Conservation (phyloP, 2,113 vertebrate genomes). For the Prochilodus magdalenae region DNA sequence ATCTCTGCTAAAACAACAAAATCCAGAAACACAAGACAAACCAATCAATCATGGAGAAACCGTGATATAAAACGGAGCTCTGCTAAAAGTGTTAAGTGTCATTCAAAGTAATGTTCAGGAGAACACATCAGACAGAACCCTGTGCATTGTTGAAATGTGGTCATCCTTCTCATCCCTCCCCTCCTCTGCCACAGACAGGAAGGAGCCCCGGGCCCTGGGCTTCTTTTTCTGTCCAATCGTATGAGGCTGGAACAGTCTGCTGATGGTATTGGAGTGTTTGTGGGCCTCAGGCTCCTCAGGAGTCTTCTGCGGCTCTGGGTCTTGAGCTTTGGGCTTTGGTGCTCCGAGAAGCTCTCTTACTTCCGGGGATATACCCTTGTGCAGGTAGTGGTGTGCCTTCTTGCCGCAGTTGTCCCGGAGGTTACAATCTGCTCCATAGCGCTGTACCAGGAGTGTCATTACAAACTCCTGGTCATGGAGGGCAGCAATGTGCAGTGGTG, state of each 20-base stretch:
- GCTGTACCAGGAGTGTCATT: conserved; percentile 79
- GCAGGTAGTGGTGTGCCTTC: conserved; percentile 87
- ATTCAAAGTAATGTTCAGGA: background rate
- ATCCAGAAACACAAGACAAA: too few species aligned
- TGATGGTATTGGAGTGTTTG: conserved; percentile 82
- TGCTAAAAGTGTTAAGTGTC: too few species aligned
- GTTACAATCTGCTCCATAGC: conserved; percentile 75
- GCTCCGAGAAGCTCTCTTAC: conserved; percentile 82
- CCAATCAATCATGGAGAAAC: too few species aligned
- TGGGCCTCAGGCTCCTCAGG: conserved; percentile 82
- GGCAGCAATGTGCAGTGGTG: conserved; percentile 89
- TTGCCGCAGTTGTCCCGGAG: conserved; percentile 90
- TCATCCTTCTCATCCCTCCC: conserved; percentile 61
- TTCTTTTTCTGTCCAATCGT: conserved; percentile 77
- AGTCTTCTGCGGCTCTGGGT: conserved; percentile 47
- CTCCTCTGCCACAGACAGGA: conserved; percentile 72
- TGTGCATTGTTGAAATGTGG: conserved; percentile 53
- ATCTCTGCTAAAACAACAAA: too few species aligned
- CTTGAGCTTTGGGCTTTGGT: conserved; percentile 48
- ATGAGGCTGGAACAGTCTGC: conserved; percentile 83
- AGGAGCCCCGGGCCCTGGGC: conserved; percentile 73
- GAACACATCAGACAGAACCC: conserved; percentile 69
- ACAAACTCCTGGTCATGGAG: conserved; percentile 83
- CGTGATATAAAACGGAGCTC: too few species aligned
- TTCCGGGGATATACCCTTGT: conserved; percentile 60